These are phyloP conservation scores for Pangasius sanitwongsei DNA, from an alignment of 2,797 vertebrate species.

Conservation along the genomic window DNA sequence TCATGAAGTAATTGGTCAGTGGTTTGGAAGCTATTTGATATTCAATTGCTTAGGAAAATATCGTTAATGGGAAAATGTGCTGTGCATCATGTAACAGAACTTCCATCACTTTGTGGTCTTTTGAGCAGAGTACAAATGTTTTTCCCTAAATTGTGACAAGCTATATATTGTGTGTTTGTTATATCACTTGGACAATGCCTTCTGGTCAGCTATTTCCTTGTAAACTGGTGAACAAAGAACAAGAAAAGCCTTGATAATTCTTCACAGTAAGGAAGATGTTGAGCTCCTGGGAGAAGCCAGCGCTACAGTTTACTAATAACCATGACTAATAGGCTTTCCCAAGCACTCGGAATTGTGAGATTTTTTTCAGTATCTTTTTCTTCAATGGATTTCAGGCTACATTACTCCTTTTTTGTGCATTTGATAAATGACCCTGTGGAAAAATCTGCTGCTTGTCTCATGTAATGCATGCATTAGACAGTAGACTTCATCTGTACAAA, in stretches of 20 bases:
- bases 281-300: neutral
- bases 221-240: neutral
- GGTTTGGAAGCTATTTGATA: constrained; percentile 19
- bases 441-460: neutral
- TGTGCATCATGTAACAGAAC: constrained; percentile 16
- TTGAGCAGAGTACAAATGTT: constrained; percentile 20
- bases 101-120: neutral
- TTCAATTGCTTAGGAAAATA: constrained; percentile 12
- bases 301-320: neutral
- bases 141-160: neutral
- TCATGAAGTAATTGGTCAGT: neutral
- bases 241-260: neutral
- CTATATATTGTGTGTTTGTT: neutral
- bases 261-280: neutral
- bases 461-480: neutral
- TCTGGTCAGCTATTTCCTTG: neutral
- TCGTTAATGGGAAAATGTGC: constrained; percentile 20
- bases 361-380: neutral
- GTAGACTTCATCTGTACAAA: neutral
- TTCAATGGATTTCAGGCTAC: neutral
- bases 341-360: neutral
- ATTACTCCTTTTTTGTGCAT: neutral
- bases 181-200: neutral
- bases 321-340: neutral
- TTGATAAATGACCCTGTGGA: neutral